Percentiles rank a stretch among this genome's conserved stretches.
Conservation (phyloP, 1,140 invertebrate species). For the Drosophila chauvacae region DNA sequence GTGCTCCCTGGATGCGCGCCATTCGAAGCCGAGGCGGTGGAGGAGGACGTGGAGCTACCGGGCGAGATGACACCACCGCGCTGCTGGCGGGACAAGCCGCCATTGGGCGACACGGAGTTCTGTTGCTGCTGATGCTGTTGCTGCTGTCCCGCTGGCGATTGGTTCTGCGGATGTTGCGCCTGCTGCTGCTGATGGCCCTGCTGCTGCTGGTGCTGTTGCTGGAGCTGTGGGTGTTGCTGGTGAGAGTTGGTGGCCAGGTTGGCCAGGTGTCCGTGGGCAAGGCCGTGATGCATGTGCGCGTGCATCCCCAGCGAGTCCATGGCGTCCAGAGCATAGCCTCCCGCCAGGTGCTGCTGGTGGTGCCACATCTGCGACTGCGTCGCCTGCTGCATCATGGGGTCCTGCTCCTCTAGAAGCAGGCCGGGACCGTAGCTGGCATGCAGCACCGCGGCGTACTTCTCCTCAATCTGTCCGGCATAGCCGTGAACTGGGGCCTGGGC, state of each 20-base stretch:
- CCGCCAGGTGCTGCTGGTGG: conserved; percentile 75
- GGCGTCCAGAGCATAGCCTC: conserved; percentile 67
- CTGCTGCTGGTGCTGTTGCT: conserved; percentile 54
- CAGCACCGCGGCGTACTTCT: conserved; percentile 77
- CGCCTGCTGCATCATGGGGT: conserved; percentile 84
- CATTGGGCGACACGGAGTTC: conserved; percentile 61
- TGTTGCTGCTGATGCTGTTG: conserved; percentile 40
- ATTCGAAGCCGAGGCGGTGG: conserved; percentile 79
- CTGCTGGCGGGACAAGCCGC: conserved; percentile 55
- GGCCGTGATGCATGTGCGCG: conserved; percentile 67
- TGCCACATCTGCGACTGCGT: conserved; percentile 81
- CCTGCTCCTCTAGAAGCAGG: conserved; percentile 83
- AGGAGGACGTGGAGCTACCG: conserved; percentile 76
- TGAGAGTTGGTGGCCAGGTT: conserved; percentile 51
- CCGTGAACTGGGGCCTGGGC: conserved; percentile 56
- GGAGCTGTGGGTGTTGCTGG: conserved; percentile 61
- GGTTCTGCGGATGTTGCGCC: conserved; percentile 37
- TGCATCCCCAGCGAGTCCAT: conserved; percentile 72
- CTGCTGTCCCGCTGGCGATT: conserved; percentile 38
- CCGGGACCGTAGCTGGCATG: conserved; percentile 78
- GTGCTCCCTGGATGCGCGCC: conserved; percentile 70
- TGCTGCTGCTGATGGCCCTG: conserved; percentile 58
- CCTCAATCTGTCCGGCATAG: conserved; percentile 66
- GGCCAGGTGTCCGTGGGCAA: conserved; percentile 59
- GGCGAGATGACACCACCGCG: conserved; percentile 75